Conservation (phyloP, 1,140 invertebrate genomes). For the Oryctes rhinoceros region DNA sequence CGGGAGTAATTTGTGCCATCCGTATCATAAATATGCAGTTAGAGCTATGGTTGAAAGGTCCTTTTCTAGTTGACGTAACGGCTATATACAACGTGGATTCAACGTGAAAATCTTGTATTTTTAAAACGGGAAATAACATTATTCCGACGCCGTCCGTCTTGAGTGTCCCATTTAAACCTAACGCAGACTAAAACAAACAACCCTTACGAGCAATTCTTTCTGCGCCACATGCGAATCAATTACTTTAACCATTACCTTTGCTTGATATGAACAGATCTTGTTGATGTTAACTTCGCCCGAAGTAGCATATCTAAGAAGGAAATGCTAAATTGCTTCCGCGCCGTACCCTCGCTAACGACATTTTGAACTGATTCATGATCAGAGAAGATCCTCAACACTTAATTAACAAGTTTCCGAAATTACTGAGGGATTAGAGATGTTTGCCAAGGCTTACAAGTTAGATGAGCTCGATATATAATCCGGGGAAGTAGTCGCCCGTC, state of each 20-base stretch:
- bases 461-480: constrained; percentile 3
- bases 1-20: not conserved
- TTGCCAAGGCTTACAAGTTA: constrained; percentile 4
- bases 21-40: not conserved
- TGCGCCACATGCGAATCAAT: not conserved
- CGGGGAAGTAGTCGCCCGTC: not conserved
- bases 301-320: not conserved
- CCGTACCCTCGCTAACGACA: not conserved
- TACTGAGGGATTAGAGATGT: constrained; percentile 3
- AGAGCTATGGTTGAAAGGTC: not conserved
- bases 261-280: not conserved
- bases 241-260: not conserved
- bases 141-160: not conserved
- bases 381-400: constrained; percentile 3
- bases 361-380: not conserved
- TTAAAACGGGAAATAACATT: too few relatives aligned
- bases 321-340: not conserved
- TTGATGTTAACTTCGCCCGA: not conserved
- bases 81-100: not conserved
- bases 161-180: not conserved
- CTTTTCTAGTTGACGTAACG: not conserved
- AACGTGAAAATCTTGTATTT: too few relatives aligned
- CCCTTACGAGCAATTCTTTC: not conserved
- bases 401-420: constrained; percentile 14
- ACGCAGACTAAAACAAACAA: not conserved